Base-by-base conservation (phyloP, 2,888 invertebrate genomes). In the Pammene aurita region DNA sequence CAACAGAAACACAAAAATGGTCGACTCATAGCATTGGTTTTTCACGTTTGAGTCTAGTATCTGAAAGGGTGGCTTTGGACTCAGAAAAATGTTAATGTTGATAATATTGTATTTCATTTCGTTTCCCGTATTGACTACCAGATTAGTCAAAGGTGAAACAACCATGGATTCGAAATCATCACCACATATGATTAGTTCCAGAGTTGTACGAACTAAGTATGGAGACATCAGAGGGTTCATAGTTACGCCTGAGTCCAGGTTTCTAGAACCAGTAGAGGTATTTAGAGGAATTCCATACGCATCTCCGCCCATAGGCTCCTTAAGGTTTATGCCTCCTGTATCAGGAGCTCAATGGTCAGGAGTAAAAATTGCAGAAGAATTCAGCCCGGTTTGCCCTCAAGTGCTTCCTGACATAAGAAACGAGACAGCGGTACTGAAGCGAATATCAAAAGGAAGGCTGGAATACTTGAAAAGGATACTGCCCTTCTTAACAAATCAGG, bases 301-400 rank as follows among this genome's bases (percentile, higher is more conserved):
- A 35, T 97, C 98, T 58, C 96, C 98, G 26, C 98, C 98, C 42
- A 93, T 96, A 54, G 98, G 97, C 7, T 95, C 96, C 69, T 92
- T 98, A 71, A 94, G 99, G 71, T 99, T 99, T 87, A 98, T 98
- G 98, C 98, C 98, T 11, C 98, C 98, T 18, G 98, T 98, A 26
- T 97, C 97, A 71, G 97, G 98, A 35, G 97, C 97, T 65, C 95
- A 97, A 84, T 98, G 98, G 98, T 95, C 96, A 67, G 97, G 97
- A 48, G 96, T 98, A 54, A 96, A 97, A 87, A 95, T 96, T 77
- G 97, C 97, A 72, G 97, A 97, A 87, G 94, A 94, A 78, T 97
- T 97, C 83, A 95, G 97, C 75, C 97, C 98, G 11, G 98, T 98
- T 41, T 98, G 98, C 85, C 98, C 98, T 7, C 98, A 98, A 93